Evolutionary conservation across 2,888 invertebrate species (phyloP).

Genomic region (Oconnorella tubifera): DNA sequence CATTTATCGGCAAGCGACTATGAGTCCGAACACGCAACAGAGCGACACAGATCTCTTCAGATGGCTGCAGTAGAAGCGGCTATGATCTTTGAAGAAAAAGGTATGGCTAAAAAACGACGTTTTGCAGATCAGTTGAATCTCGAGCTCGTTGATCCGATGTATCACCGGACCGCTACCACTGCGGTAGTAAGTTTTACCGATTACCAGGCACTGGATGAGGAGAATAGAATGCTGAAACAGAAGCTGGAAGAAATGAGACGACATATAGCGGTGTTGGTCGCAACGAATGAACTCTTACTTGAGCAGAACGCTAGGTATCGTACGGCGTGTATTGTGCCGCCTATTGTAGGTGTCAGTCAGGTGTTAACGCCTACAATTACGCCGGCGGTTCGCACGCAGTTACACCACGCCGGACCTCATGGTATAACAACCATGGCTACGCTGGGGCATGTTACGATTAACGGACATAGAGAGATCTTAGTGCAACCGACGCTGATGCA

Average conservation of each 20-base stretch:
- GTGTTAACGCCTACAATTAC: constrained; percentile 55
- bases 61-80: background rate
- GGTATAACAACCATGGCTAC: constrained; percentile 29
- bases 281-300: constrained; percentile 73
- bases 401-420: constrained; percentile 38
- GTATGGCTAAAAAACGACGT: background rate
- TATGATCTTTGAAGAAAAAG: background rate
- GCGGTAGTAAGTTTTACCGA: constrained; percentile 28
- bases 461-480: constrained; percentile 30
- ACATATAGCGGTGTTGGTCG: constrained; percentile 68
- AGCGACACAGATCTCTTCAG: background rate
- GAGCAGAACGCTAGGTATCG: constrained; percentile 73
- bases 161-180: no score
- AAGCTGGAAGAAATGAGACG: constrained; percentile 69
- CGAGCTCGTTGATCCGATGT: background rate
- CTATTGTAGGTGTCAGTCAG: constrained; percentile 48
- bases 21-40: constrained; percentile 26
- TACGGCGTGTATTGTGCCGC: constrained; percentile 43
- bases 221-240: constrained; percentile 66
- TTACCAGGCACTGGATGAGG: constrained; percentile 58
- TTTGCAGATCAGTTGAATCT: background rate
- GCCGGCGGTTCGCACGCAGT: constrained; percentile 62
- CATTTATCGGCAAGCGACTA: constrained; percentile 47
- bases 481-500: no score
- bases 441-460: constrained; percentile 22